phyloP scores from a whole-genome alignment of 1,140 invertebrate species.

The Pantala flavescens region DNA sequence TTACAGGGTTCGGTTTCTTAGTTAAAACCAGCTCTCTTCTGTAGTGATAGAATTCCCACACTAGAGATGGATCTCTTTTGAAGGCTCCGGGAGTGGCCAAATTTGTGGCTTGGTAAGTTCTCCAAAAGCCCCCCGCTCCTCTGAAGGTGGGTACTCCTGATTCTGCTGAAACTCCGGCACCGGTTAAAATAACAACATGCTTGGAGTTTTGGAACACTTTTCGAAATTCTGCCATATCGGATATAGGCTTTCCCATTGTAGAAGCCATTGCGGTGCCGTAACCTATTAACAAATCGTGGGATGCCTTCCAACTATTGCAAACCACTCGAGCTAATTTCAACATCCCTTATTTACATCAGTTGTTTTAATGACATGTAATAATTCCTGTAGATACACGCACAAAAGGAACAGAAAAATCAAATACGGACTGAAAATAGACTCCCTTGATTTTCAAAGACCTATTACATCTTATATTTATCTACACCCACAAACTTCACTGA shows the following conservation, averaged over 20 bases:
- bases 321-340: too few species aligned
- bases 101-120: conserved; percentile 52
- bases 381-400: too few species aligned
- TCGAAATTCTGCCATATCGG: not conserved
- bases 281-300: too few species aligned
- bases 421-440: too few species aligned
- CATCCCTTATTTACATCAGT: too few species aligned
- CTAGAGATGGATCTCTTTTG: conserved; percentile 51
- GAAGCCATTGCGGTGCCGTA: not conserved
- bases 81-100: conserved; percentile 59
- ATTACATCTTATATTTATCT: too few species aligned
- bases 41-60: conserved; percentile 75
- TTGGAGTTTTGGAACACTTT: not conserved
- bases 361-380: too few species aligned
- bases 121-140: conserved; percentile 66
- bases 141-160: conserved; percentile 74
- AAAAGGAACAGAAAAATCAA: too few species aligned
- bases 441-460: too few species aligned
- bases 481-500: too few species aligned
- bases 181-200: conserved; percentile 55
- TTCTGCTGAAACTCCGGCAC: conserved; percentile 69
- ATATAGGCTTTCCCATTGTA: not conserved
- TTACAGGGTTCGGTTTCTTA: conserved; percentile 54
- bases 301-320: too few species aligned
- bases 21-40: conserved; percentile 51